Evolutionary conservation across 2,113 vertebrate species (phyloP), one percentile per base, ranked within the genome.

Genomic region (Urocynchramus pylzowi): DNA sequence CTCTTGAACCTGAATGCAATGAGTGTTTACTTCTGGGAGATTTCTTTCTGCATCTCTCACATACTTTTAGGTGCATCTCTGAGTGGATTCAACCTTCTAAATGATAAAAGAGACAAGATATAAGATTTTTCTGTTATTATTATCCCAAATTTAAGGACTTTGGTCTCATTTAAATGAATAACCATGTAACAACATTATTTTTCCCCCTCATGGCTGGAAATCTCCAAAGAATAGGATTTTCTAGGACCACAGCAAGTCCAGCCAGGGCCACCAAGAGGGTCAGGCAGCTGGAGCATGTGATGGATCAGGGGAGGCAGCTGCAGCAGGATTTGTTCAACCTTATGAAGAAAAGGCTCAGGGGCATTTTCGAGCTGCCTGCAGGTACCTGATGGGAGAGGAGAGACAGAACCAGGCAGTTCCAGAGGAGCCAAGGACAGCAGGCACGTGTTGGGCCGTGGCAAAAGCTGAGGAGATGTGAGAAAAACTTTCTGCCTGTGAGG

Each of bases 401-500:
- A 28, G 44, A 35, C 16, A 61, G 42, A 45, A 22, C 4, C 52
- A 37, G 47, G 49, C 35, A n/a, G 15, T 1, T 75, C 77, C 22
- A 49, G 61, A 53, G 42, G 13, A 23, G 30, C 37, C 59, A 20
- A 6, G 9, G 6, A 23, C 21, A 82, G 45, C 13, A 64, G 53
- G 11, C 18, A 13, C 0, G 0, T 11, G 5, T 3, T 54, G 85
- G 30, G 7, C 70, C 21, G 6, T 5, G 19, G 28, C 7, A n/a
- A 67, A 63, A 37, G 33, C 28, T 80, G 44, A 8, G 44, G 4
- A 33, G 23, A 3, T 3, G 11, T 2, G 24, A 41, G 35, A 50
- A 45, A 78, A 68, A 1, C 10, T 26, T 80, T 74, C 24, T 18
- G 1, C 11, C 12, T 14, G 4, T 21, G 27, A 47, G 16, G 20